Conservation (phyloP, 2,888 invertebrate species). For the Folsomia candida region DNA sequence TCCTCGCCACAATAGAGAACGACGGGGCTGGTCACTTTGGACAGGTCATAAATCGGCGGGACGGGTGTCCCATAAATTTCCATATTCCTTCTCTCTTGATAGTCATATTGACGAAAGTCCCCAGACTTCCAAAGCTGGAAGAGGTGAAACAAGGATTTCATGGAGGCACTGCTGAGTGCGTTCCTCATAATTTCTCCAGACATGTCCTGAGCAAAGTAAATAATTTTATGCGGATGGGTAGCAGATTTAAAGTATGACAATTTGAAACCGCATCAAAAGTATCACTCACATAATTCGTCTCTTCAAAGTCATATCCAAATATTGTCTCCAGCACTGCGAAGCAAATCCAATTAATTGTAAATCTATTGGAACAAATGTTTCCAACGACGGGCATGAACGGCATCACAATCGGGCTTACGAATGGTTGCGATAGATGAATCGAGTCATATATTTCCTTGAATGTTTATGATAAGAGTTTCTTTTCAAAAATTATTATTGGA, state of each 20-base stretch:
- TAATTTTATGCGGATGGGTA: neutral
- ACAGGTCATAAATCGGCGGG: neutral
- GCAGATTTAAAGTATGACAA: neutral
- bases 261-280: no score
- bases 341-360: neutral
- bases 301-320: constrained; percentile 6
- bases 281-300: constrained; percentile 7
- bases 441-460: neutral
- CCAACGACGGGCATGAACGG: neutral
- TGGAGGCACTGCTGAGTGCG: neutral
- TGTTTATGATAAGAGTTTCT: no score
- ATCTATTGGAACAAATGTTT: neutral
- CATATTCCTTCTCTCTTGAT: neutral
- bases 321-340: neutral
- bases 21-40: constrained; percentile 1
- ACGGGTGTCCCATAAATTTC: neutral
- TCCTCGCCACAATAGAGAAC: neutral
- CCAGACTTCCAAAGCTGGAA: neutral
- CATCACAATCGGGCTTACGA: neutral
- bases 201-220: constrained; percentile 4
- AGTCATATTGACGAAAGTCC: constrained; percentile 3
- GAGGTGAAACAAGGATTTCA: constrained; percentile 2
- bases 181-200: neutral
- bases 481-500: neutral
- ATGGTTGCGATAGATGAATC: neutral